Evolutionary conservation across 2,888 invertebrate species (phyloP).

Genomic region (Alviniconcha strummeri): DNA sequence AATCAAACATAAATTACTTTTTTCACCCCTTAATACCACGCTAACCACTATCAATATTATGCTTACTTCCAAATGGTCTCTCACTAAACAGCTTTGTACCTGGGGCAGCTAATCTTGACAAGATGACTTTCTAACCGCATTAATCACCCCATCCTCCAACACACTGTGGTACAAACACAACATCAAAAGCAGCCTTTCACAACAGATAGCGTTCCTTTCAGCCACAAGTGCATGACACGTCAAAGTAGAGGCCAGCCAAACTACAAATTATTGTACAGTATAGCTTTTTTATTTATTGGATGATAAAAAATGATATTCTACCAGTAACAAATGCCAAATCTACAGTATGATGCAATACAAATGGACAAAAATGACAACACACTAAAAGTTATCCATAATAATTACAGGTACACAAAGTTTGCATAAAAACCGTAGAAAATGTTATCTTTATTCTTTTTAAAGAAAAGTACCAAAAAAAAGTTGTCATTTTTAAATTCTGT

Average conservation of each 20-base stretch:
- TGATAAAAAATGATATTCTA: constrained; percentile 37
- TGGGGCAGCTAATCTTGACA: too few relatives aligned
- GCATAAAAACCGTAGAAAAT: constrained; percentile 41
- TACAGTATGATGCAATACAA: constrained; percentile 32
- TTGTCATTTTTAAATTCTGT: neutral
- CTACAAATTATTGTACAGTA: constrained; percentile 39
- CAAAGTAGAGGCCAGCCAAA: constrained; percentile 26
- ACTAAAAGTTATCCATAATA: constrained; percentile 19
- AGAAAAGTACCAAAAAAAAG: constrained; percentile 27
- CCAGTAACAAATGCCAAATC: constrained; percentile 33
- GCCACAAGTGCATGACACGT: constrained; percentile 19
- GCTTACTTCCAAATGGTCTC: too few relatives aligned
- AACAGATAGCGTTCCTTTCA: neutral
- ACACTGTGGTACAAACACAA: too few relatives aligned
- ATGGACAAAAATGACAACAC: constrained; percentile 30
- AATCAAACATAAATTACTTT: too few relatives aligned
- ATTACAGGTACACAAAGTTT: constrained; percentile 41
- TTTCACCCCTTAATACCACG: too few relatives aligned
- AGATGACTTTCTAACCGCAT: too few relatives aligned
- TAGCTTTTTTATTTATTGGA: constrained; percentile 33
- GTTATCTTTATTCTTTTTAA: constrained; percentile 41
- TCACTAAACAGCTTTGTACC: too few relatives aligned
- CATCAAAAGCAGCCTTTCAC: too few relatives aligned
- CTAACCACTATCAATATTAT: too few relatives aligned
- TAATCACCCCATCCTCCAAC: too few relatives aligned